Evolutionary conservation across 2,113 vertebrate species (phyloP), one percentile per base, ranked within the genome.

Genomic region (Nibea albiflora): DNA sequence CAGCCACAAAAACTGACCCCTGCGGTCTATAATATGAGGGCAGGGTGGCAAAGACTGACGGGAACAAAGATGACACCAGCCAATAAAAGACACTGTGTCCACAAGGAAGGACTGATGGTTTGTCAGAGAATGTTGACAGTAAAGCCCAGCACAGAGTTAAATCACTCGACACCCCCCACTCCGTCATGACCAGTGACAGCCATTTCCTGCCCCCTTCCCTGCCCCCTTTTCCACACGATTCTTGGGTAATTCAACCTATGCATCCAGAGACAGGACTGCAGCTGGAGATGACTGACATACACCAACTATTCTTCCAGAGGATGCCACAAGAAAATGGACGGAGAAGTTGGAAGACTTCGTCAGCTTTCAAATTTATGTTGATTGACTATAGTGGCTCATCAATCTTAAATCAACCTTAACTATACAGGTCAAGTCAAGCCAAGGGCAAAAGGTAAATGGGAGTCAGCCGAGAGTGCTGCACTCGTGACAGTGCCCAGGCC

Each of bases 151-250:
- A 75, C 61, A 24, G 58, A 76, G 54, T 69, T 35, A 78, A 80
- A 85, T 88, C 85, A 73, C 79, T 86, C 39, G 14, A 60, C 64
- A 0, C 53, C 58, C 39, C 49, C 17, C 49, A 78, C 83, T 85
- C 85, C 46, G 68, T 92, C 89, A 81, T 31, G 78, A 77, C 76
- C 54, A 89, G 3, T 73, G 76, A 89, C 80, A 86, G 81, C 49
- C 50, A 85, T 83, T 91, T 92, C 88, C 80, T 65, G 69, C 52
- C 26, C 77, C 31, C 11, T 20, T 24, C 26, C 57, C 50, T 31
- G 42, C 17, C 63, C 63, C 19, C 31, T 20, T 42, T 35, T 24
- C 26, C 39, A 52, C 46, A 20, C 22, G 39, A 80, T 63, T 70
- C 69, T 63, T 31, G 24, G 22, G 78, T 76, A 86, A 88, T 63